Base-by-base conservation (phyloP, 1,140 invertebrate species). In the Atopsyche davidsoni region DNA sequence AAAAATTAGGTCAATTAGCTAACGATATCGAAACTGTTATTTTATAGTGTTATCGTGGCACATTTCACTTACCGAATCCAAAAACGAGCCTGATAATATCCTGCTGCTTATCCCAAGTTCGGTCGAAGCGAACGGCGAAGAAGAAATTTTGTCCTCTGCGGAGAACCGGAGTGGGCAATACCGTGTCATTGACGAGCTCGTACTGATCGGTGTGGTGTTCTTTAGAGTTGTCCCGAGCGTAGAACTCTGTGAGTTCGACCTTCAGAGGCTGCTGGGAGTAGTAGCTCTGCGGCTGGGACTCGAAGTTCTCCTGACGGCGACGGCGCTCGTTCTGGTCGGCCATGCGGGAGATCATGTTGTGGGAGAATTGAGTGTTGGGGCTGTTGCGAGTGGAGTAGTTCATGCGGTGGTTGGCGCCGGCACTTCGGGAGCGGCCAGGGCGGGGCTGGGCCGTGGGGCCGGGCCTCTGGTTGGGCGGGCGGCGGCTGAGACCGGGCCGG, bases 121-220 rank as follows among this genome's bases (percentile, higher is more conserved):
- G 64, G 51, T 77, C 72, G 57, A 82, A 80, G 6, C 72, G 71
- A 22, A 83, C 67, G 11, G 76, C 75, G 46, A 83, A 68, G 59
- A 74, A 78, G 64, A 85, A 83, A 19, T 75, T 71, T 57, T 80
- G 76, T 2, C 81, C 82, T 45, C 82, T 68, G 46, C 82, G 66
- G 4, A 83, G 56, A 18, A 85, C 73, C 0, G 75, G 73, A 36
- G 75, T 75, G 0, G 72, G 70, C 25, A 74, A 57, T 17, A 71
- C 62, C 22, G 62, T 71, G 39, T 73, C 72, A 41, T 75, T 73
- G 1, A 78, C 71, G 18, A 81, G 59, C 57, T 85, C 82, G 61
- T 80, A 86, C 53, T 77, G 72, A 46, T 78, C 75, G 9, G 83
- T 85, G 56, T 79, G 79, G 61, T 83, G 81, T 25, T 75, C 73